Percentiles rank a stretch among this genome's conserved stretches.
Evolutionary conservation across 2,888 invertebrate species (phyloP).

Genomic region (Pseudococcus viburni): DNA sequence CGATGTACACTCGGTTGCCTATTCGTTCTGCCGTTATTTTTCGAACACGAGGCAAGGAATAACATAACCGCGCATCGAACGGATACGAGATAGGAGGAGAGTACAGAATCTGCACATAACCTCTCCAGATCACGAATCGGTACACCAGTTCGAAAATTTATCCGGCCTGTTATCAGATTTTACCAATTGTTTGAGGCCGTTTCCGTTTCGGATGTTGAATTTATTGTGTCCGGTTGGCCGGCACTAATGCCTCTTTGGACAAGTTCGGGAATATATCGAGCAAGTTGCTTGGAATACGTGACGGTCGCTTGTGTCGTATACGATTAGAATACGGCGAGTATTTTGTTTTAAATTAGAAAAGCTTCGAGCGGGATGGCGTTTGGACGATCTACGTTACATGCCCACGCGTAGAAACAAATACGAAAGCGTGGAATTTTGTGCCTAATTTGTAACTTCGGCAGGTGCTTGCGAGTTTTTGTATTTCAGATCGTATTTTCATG

Average conservation of each 20-base stretch:
- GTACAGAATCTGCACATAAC: constrained; percentile 16
- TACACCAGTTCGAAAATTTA: constrained; percentile 38
- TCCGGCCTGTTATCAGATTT: constrained; percentile 51
- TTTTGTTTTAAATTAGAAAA: not conserved
- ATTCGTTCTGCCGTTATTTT: not conserved
- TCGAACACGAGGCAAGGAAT: not conserved
- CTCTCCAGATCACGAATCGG: constrained; percentile 50
- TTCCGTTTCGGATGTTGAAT: constrained; percentile 1
- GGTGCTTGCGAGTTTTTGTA: too few relatives aligned
- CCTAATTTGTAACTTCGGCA: too few relatives aligned
- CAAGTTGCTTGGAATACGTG: constrained; percentile 31
- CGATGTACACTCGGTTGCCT: not conserved
- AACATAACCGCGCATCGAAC: not conserved
- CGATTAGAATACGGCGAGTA: not conserved
- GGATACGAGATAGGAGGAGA: not conserved
- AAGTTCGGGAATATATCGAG: constrained; percentile 25
- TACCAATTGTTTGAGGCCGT: constrained; percentile 43
- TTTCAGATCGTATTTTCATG: too few relatives aligned
- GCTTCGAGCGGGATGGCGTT: not conserved
- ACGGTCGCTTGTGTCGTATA: not conserved
- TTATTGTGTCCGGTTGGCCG: not conserved
- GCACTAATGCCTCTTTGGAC: constrained; percentile 27
- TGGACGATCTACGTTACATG: too few relatives aligned
- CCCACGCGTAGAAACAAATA: too few relatives aligned
- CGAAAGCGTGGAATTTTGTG: too few relatives aligned